Base-by-base conservation (phyloP, 2,113 vertebrate genomes). In the Pygoscelis adeliae region DNA sequence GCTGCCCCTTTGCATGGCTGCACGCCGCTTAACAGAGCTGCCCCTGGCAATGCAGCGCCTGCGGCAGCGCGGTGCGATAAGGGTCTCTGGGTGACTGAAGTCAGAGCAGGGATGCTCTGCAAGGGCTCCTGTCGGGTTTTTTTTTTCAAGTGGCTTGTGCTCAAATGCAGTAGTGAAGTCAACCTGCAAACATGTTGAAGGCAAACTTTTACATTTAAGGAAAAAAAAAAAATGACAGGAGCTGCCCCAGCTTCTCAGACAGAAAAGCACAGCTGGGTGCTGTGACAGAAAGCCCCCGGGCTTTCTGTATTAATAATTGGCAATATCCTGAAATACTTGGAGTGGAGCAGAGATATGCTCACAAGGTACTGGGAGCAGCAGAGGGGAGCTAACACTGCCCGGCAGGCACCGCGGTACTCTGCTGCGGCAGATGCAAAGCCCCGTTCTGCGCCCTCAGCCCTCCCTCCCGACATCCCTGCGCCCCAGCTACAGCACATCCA, bases 401-500 rank as follows among this genome's bases (percentile, higher is more conserved):
- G 5, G 3, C 20, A 6, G 29, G 30, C 26, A 13, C 27, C 20
- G 2, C 2, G 10, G 17, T 5, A 1, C 55, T 8, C 20, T 1
- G 42, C 42, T 12, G 25, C 2, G 42, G 55, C 47, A 22, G 52
- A 40, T 4, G 1, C 6, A 1, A 13, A 65, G 52, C 78, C 53
- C 42, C 5, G 1, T 1, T 21, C 84, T 6, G 32, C 10, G 2
- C 19, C n/a, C 55, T 3, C 56, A 66, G 70, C 47, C 22, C 46
- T 55, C 0, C 0, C 34, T n/a, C 53, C 50, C 0, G 1, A 11
- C 47, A 34, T 2, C 63, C 42, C 58, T 0, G 13, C 2, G 10
- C 36, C 85, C 40, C 3, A 2, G 6, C 4, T 5, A 2, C 1
- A 0, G 66, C 69, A 26, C 78, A 44, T 3, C 79, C 38, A 7